phyloP scores from a whole-genome alignment of 1,140 invertebrate species.

The Amyelois transitella region DNA sequence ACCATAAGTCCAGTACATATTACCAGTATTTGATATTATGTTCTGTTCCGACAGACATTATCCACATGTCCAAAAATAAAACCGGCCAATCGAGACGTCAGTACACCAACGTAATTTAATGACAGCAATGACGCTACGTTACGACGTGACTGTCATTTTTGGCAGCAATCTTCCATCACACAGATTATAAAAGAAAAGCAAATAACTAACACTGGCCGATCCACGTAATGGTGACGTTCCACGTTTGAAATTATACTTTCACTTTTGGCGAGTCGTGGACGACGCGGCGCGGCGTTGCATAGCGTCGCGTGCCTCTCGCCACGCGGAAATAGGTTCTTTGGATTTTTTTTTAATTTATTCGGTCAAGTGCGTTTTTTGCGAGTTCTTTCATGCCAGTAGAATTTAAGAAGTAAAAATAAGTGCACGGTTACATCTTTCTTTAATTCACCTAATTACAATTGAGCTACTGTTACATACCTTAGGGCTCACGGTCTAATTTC shows the following conservation, averaged over 20 bases:
- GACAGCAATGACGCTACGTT: not conserved
- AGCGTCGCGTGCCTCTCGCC: constrained; percentile 8
- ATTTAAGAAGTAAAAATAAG: too few relatives aligned
- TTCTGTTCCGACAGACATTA: too few relatives aligned
- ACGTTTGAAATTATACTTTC: constrained; percentile 30
- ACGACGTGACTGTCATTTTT: not conserved
- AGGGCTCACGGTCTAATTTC: too few relatives aligned
- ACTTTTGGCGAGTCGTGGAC: constrained; percentile 20
- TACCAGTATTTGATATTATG: too few relatives aligned
- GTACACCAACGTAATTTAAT: not conserved
- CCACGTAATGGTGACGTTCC: constrained; percentile 27
- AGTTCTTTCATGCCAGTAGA: not conserved
- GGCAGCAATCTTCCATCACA: not conserved
- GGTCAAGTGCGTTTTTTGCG: not conserved
- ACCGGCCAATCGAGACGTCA: not conserved
- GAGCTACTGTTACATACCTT: too few relatives aligned
- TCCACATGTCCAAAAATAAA: not conserved
- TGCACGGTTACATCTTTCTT: too few relatives aligned
- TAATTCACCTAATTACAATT: too few relatives aligned
- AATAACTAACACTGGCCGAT: constrained; percentile 8
- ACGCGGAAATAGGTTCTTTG: not conserved
- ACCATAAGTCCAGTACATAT: too few relatives aligned
- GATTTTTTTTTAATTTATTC: not conserved
- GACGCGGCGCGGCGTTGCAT: constrained; percentile 11
- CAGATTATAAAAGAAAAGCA: constrained; percentile 16